A percentile compares a stretch with the other conserved stretches of the same genome.
These are phyloP conservation scores for Sinocyclocheilus rhinocerous DNA, from an alignment of 2,113 vertebrate species.

Conservation along the genomic window DNA sequence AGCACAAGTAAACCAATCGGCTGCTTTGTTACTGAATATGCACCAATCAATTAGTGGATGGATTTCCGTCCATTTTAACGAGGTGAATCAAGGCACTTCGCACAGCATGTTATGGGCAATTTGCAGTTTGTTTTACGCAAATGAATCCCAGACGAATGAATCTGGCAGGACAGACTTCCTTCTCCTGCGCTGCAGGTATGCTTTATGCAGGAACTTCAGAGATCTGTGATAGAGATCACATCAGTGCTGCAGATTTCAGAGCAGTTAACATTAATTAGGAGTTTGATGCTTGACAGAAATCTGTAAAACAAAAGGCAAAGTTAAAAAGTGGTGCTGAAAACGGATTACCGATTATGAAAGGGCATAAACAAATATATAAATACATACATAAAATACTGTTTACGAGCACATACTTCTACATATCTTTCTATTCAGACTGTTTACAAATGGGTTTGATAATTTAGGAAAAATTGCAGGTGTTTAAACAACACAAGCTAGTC, in stretches of 20 bases:
- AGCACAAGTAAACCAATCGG: constrained; percentile 74
- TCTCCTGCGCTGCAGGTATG: constrained; percentile 44
- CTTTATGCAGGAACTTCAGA: constrained; percentile 35
- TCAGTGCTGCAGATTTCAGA: background rate
- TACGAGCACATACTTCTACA: background rate
- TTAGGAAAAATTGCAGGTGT: background rate
- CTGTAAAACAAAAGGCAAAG: too few relatives aligned
- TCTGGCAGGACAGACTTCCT: constrained; percentile 49
- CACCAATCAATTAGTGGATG: constrained; percentile 73
- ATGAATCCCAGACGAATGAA: constrained; percentile 57
- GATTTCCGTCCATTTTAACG: constrained; percentile 71
- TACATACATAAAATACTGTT: background rate
- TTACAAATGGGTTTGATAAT: background rate
- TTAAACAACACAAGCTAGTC: background rate
- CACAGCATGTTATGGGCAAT: constrained; percentile 63
- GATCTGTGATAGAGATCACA: background rate
- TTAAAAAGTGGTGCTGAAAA: background rate
- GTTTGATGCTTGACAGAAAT: background rate
- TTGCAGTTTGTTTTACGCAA: constrained; percentile 68
- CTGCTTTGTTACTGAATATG: constrained; percentile 66
- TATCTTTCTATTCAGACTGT: background rate
- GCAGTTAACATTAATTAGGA: background rate
- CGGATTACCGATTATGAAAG: background rate
- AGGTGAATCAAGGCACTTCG: constrained; percentile 66
- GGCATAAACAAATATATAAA: background rate